Conservation (phyloP, 2,797 vertebrate genomes). For the Monodelphis domestica region DNA sequence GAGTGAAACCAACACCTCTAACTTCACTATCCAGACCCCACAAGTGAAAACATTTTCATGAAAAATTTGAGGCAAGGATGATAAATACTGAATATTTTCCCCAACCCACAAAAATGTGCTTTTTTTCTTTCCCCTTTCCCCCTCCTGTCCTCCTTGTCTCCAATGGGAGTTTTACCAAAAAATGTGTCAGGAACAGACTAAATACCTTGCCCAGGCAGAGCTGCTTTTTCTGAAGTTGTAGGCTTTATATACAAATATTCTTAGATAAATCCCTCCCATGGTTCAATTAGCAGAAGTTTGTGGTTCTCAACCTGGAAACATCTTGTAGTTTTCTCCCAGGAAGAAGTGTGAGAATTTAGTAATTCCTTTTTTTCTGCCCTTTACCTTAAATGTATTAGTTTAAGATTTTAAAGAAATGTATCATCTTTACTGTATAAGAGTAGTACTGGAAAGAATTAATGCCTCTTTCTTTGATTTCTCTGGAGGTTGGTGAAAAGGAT, state of each 20-base stretch:
- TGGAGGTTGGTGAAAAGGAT: not conserved
- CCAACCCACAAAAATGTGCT: not conserved
- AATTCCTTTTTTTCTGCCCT: not conserved
- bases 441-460: not conserved
- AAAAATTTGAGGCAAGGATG: slow-evolving; percentile 10
- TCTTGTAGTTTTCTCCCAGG: not conserved
- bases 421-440: not conserved
- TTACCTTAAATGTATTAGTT: not conserved
- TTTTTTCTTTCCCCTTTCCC: not conserved
- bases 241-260: not conserved
- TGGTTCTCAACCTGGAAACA: not conserved
- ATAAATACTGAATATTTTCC: slow-evolving; percentile 18
- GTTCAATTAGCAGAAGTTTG: not conserved
- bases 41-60: slow-evolving; percentile 3
- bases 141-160: not conserved
- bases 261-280: not conserved
- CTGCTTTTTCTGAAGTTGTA: not conserved
- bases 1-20: not conserved
- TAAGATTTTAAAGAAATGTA: not conserved
- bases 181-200: no score
- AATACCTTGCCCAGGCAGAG: not conserved
- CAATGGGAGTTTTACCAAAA: not conserved
- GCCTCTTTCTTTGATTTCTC: not conserved
- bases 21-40: not conserved
- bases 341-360: not conserved